Evolutionary conservation across 1,140 invertebrate genomes (phyloP).

Genomic region (Saccostrea cuccullata): DNA sequence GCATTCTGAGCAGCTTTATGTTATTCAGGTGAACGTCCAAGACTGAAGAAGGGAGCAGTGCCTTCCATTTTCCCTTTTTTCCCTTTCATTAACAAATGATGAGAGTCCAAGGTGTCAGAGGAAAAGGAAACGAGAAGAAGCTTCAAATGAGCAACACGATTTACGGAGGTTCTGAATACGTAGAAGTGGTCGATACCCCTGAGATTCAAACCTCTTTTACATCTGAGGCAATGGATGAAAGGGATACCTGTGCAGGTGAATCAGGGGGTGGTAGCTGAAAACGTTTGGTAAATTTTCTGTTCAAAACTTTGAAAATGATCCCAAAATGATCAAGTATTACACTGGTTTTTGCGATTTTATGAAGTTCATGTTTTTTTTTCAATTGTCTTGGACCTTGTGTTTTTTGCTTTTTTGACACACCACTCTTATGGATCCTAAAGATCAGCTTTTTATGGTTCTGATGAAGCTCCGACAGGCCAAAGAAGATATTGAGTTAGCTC

Average conservation of each 20-base stretch:
- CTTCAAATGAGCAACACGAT: background rate
- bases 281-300: too few species aligned
- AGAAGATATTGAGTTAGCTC: constrained; percentile 46
- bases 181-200: background rate
- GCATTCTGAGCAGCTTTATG: too few species aligned
- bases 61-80: too few species aligned
- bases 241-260: background rate
- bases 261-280: background rate
- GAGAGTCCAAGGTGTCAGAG: too few species aligned
- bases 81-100: too few species aligned
- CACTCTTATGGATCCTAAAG: constrained; percentile 20
- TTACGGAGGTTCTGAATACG: background rate
- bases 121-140: background rate
- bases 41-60: too few species aligned
- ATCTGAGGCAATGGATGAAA: background rate
- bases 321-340: background rate
- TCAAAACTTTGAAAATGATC: constrained; percentile 24
- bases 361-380: constrained; percentile 55
- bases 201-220: background rate
- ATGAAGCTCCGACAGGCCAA: constrained; percentile 54
- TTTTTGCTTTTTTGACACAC: background rate
- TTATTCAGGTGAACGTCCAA: too few species aligned
- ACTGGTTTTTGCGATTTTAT: constrained; percentile 38
- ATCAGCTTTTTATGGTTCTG: constrained; percentile 53
- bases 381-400: constrained; percentile 4